phyloP scores from a whole-genome alignment of 2,888 invertebrate genomes.

The Torymus texanus region DNA sequence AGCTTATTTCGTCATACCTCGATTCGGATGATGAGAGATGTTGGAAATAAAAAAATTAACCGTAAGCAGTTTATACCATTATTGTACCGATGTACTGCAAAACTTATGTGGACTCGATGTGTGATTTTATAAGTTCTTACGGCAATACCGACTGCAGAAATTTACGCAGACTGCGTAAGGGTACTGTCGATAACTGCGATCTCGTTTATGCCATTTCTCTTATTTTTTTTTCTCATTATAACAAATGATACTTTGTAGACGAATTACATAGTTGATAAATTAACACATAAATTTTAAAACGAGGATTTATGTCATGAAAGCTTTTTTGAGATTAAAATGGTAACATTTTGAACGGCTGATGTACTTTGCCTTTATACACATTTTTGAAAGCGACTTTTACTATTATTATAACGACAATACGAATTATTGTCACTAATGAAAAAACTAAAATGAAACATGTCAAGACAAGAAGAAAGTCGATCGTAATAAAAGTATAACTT shows the following conservation, averaged over 20 bases:
- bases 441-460: slow-evolving; percentile 22
- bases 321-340: slow-evolving; percentile 21
- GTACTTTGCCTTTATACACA: slow-evolving; percentile 48
- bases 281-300: slow-evolving; percentile 5
- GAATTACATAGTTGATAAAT: slow-evolving; percentile 31
- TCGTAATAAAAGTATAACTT: slow-evolving; percentile 24
- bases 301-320: slow-evolving; percentile 28
- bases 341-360: slow-evolving; percentile 45
- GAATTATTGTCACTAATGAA: slow-evolving; percentile 37
- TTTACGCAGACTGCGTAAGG: background rate
- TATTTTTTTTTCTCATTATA: slow-evolving; percentile 39
- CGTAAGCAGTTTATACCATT: slow-evolving; percentile 40
- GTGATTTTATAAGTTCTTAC: slow-evolving; percentile 53
- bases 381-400: slow-evolving; percentile 41
- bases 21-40: slow-evolving; percentile 40
- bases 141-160: slow-evolving; percentile 28
- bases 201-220: slow-evolving; percentile 68
- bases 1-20: slow-evolving; percentile 47
- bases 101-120: slow-evolving; percentile 49
- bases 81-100: slow-evolving; percentile 39
- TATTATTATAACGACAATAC: slow-evolving; percentile 30
- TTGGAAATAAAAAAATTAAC: slow-evolving; percentile 39
- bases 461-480: slow-evolving; percentile 26
- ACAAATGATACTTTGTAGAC: slow-evolving; percentile 32
- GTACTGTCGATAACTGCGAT: slow-evolving; percentile 63